These are phyloP conservation scores for Scaptomyza parva DNA, from an alignment of 2,888 invertebrate genomes.

Conservation along the genomic window DNA sequence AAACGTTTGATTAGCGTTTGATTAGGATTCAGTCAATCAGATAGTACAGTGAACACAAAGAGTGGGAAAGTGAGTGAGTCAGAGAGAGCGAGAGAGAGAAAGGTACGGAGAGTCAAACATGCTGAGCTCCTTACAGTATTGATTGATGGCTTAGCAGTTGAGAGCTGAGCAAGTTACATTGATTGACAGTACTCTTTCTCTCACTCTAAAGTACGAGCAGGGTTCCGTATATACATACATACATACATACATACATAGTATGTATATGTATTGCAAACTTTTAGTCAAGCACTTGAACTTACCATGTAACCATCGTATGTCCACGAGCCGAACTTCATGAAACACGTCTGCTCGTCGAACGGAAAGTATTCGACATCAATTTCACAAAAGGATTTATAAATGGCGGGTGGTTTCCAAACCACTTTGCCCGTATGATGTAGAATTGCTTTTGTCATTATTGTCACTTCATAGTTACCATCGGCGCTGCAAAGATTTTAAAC, in stretches of 20 bases:
- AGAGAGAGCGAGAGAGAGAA: neutral
- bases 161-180: constrained; percentile 44
- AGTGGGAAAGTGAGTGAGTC: neutral
- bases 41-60: constrained; percentile 1
- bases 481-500: constrained; percentile 88
- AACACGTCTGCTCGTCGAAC: constrained; percentile 97
- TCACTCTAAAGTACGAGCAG: constrained; percentile 13
- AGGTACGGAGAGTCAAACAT: constrained; percentile 11
- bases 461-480: constrained; percentile 99
- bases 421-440: constrained; percentile 97
- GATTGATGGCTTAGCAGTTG: constrained; percentile 52
- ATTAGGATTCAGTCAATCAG: constrained; percentile 58
- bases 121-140: constrained; percentile 13
- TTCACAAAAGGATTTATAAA: constrained; percentile 98
- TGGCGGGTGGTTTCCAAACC: constrained; percentile 98
- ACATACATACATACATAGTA: no score
- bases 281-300: constrained; percentile 80
- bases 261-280: neutral
- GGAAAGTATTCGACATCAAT: constrained; percentile 98
- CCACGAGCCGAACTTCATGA: constrained; percentile 97
- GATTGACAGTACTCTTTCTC: constrained; percentile 60
- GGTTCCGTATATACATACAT: constrained; percentile 3
- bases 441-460: constrained; percentile 98
- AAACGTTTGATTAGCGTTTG: constrained; percentile 61
- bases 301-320: constrained; percentile 98